phyloP scores from a whole-genome alignment of 2,888 invertebrate genomes.

The Caenorhabditis sp. region DNA sequence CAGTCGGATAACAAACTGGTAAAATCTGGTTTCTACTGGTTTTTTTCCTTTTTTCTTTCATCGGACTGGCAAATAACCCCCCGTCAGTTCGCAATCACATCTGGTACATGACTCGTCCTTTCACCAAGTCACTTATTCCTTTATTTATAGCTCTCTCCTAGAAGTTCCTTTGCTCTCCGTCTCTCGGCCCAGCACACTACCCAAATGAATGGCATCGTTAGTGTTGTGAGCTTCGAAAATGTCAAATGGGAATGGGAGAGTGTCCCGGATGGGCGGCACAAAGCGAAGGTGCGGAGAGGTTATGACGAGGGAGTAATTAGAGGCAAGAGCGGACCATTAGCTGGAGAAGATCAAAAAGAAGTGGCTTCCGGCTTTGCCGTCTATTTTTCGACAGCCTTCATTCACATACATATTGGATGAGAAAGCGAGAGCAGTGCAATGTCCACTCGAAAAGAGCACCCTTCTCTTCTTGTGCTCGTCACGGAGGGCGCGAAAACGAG shows the following conservation, averaged over 20 bases:
- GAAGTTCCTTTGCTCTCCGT: constrained; percentile 3
- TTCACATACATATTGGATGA: constrained; percentile 26
- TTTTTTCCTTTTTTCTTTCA: too few species aligned
- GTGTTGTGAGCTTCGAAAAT: background rate
- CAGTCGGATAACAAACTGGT: too few species aligned
- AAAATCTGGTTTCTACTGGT: constrained; percentile 1
- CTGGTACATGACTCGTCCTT: background rate
- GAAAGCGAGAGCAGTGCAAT: constrained; percentile 18
- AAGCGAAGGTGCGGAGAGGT: background rate
- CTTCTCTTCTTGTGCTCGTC: background rate
- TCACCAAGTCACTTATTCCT: background rate
- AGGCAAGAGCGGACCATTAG: background rate
- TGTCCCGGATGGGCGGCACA: too few species aligned
- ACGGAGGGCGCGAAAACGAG: constrained; percentile 43
- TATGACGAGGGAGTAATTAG: background rate
- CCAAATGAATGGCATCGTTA: constrained; percentile 5
- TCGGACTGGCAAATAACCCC: background rate
- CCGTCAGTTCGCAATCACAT: background rate
- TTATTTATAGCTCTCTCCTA: background rate
- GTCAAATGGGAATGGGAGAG: background rate
- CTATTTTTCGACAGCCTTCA: constrained; percentile 10
- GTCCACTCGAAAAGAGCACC: constrained; percentile 28
- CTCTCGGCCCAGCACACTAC: background rate
- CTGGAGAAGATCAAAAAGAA: too few species aligned
- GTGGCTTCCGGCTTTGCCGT: too few species aligned